These are phyloP conservation scores for Lampropteryx suffumata DNA, from an alignment of 2,888 invertebrate genomes.

Conservation along the genomic window DNA sequence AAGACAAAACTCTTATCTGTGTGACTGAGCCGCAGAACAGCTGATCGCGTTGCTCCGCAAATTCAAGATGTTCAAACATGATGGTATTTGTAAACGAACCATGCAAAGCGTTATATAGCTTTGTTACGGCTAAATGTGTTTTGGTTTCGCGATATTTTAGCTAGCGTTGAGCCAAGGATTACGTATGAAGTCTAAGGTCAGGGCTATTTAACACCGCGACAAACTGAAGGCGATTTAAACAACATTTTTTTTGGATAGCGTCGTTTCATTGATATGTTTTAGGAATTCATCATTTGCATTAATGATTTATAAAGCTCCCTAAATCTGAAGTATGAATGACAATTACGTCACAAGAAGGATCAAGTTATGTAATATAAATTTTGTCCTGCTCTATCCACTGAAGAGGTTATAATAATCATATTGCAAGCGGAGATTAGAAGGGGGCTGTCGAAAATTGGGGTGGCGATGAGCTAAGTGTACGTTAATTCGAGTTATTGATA, in stretches of 20 bases:
- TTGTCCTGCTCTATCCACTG: constrained; percentile 32
- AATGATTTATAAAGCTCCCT: not conserved
- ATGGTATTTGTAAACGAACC: not conserved
- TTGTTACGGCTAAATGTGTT: not conserved
- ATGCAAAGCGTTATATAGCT: not conserved
- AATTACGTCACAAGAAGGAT: constrained; percentile 71
- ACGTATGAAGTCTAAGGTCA: constrained; percentile 25
- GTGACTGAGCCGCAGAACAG: not conserved
- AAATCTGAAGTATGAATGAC: constrained; percentile 19
- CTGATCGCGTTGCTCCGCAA: constrained; percentile 3
- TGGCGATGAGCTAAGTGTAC: constrained; percentile 1
- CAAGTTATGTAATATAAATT: constrained; percentile 61
- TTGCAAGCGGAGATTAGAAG: constrained; percentile 1
- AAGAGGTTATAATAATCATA: constrained; percentile 10
- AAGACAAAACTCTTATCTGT: not conserved
- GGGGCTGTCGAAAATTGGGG: constrained; percentile 11
- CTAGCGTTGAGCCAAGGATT: constrained; percentile 13
- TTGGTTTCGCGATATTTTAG: constrained; percentile 9
- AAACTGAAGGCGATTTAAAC: not conserved
- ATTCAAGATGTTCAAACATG: not conserved
- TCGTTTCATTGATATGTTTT: no score
- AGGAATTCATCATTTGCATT: no score
- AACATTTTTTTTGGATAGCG: not conserved
- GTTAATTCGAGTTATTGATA: constrained; percentile 15
- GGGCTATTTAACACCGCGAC: constrained; percentile 6